Evolutionary conservation across 37 sponge, comb jelly and placozoan species (phyloP).

Genomic region (Oopsacas minuta): DNA sequence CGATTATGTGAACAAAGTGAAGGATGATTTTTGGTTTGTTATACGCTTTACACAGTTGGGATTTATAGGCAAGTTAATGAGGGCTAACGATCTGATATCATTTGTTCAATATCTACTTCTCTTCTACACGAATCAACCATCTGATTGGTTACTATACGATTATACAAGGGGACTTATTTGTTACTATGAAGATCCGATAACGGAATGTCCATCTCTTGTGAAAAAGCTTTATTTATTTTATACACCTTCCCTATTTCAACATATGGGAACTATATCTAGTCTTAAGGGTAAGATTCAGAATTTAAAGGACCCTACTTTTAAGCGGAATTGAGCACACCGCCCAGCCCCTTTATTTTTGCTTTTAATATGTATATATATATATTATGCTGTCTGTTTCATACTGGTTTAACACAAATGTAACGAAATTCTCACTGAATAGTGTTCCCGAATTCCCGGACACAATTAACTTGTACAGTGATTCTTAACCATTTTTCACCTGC

Average conservation of each 20-base stretch:
- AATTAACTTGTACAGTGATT: too few relatives aligned
- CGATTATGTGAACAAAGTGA: not conserved
- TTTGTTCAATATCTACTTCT: conserved; percentile 12
- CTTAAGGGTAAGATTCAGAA: not conserved
- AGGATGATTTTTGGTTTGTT: not conserved
- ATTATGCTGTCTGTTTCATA: too few relatives aligned
- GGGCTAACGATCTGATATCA: not conserved
- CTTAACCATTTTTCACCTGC: too few relatives aligned
- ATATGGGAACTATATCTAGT: conserved; percentile 19
- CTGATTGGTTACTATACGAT: not conserved
- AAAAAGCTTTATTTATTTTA: not conserved
- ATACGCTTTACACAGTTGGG: conserved; percentile 14
- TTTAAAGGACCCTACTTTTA: not conserved
- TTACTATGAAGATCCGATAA: not conserved
- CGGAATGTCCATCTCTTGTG: not conserved
- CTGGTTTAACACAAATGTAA: too few relatives aligned
- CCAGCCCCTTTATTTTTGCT: too few relatives aligned
- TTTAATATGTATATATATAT: too few relatives aligned
- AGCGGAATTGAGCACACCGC: too few relatives aligned
- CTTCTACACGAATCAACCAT: conserved; percentile 21
- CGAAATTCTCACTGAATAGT: too few relatives aligned
- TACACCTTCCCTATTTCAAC: not conserved
- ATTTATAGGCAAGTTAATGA: conserved; percentile 23
- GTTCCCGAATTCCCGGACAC: too few relatives aligned
- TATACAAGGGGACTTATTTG: not conserved